Base-by-base conservation (phyloP, 1,140 invertebrate genomes). In the Microplitis mediator region DNA sequence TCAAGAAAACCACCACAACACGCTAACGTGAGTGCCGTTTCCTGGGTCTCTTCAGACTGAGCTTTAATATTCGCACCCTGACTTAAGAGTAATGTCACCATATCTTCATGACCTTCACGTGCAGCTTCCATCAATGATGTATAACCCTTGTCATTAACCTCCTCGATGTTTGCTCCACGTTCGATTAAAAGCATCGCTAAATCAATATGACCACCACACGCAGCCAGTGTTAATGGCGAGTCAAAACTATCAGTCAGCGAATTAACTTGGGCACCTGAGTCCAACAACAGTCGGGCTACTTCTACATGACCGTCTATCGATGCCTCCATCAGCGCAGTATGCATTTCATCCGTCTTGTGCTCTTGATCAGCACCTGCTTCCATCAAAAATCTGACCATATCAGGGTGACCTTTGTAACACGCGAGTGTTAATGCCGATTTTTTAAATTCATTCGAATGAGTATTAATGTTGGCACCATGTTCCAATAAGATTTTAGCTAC, bases 171-270 rank as follows among this genome's bases (percentile, higher is more conserved):
- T 16, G 98, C 98, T 72, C 97, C 98, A 71, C 97, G 90, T 83
- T 99, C 97, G 71, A 99, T 93, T 39, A 99, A 87, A 67, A 99
- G 88, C 89, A 95, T 94, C 0, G 98, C 98, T 72, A 99, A 87
- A 84, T 99, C 97, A 36, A 98, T 96, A 86, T 99, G 98, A 32
- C 98, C 98, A 72, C 98, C 98, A 88, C 98, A 99, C 9, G 98
- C 97, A 67, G 98, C 98, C 71, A 99, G 88, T 2, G 98, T 99
- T 73, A 99, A 89, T 32, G 98, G 98, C 23, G 97, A 99, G 88
- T 99, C 98, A 88, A 99, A 99, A 86, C 97, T 99, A 84, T 99
- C 98, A 51, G 96, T 98, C 60, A 97, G 97, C 97, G 99, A 98
- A 87, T 99, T 99, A 6, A 97, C 95, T 90, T 99, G 97, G 51